Percentiles rank a stretch among this genome's conserved stretches.
These are phyloP conservation scores for Ginglymostoma cirratum DNA, from an alignment of 2,113 vertebrate species.

Conservation along the genomic window DNA sequence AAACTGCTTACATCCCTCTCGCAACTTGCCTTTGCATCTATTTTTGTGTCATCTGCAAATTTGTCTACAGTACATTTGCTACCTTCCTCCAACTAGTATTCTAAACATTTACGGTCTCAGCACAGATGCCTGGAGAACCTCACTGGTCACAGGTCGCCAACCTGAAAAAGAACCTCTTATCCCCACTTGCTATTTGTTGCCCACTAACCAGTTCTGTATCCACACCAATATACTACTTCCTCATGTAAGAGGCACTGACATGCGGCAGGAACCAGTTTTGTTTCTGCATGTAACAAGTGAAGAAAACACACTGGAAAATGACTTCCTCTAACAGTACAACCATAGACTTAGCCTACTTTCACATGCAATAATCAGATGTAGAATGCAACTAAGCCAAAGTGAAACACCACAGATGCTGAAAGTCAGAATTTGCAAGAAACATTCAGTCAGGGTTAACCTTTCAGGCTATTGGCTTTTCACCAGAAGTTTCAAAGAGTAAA, in stretches of 20 bases:
- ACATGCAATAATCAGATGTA: background rate
- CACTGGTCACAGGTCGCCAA: no score
- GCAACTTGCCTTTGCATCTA: no score
- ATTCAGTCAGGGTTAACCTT: background rate
- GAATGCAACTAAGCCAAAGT: background rate
- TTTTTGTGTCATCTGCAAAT: no score
- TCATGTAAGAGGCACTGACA: background rate
- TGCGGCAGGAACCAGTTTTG: background rate
- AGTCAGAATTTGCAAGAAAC: background rate
- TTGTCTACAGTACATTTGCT: no score
- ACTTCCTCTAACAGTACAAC: background rate
- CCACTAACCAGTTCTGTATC: no score
- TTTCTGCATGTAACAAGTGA: background rate
- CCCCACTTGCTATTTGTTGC: no score
- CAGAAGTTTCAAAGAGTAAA: background rate
- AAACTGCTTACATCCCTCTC: no score
- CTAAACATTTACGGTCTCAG: no score
- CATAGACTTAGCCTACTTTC: background rate
- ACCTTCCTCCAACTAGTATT: no score
- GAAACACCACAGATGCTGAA: background rate
- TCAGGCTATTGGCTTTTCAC: background rate
- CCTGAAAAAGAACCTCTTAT: no score
- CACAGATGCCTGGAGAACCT: no score
- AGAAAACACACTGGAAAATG: background rate
- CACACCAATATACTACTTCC: background rate